Conservation (phyloP, 2,888 invertebrate genomes). For the Volucella inflata region DNA sequence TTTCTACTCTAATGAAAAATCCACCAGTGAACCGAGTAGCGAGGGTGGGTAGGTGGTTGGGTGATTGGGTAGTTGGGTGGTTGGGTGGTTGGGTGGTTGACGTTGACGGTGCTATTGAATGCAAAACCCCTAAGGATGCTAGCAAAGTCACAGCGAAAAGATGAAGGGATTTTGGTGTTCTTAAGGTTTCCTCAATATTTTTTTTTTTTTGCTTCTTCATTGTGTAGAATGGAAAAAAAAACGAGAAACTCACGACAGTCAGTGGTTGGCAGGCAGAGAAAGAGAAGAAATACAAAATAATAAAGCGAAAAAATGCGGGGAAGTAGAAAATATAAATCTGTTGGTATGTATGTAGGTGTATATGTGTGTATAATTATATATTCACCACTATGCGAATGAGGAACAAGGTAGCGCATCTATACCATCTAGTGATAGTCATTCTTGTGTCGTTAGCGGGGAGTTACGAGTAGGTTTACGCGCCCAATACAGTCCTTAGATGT, state of each 20-base stretch:
- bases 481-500: constrained; percentile 12
- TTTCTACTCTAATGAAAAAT: constrained; percentile 75
- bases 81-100: constrained; percentile 1
- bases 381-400: constrained; percentile 68
- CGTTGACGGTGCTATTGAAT: constrained; percentile 38
- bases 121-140: constrained; percentile 72
- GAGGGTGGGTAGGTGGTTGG: constrained; percentile 8
- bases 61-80: constrained; percentile 11
- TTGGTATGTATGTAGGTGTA: neutral
- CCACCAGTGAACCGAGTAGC: constrained; percentile 48
- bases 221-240: neutral
- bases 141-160: constrained; percentile 56
- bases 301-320: constrained; percentile 68
- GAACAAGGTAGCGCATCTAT: constrained; percentile 53
- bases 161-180: constrained; percentile 72
- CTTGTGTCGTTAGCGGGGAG: constrained; percentile 45
- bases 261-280: constrained; percentile 16
- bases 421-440: constrained; percentile 3
- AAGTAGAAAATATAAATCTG: constrained; percentile 29
- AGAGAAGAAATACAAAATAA: constrained; percentile 62
- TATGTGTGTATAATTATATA: constrained; percentile 72
- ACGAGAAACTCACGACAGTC: neutral
- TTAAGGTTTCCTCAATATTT: constrained; percentile 57
- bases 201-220: neutral
- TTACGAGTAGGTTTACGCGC: constrained; percentile 44